These are phyloP conservation scores for Acanthurus leucopareius DNA, from an alignment of 2,797 vertebrate genomes.

Conservation along the genomic window DNA sequence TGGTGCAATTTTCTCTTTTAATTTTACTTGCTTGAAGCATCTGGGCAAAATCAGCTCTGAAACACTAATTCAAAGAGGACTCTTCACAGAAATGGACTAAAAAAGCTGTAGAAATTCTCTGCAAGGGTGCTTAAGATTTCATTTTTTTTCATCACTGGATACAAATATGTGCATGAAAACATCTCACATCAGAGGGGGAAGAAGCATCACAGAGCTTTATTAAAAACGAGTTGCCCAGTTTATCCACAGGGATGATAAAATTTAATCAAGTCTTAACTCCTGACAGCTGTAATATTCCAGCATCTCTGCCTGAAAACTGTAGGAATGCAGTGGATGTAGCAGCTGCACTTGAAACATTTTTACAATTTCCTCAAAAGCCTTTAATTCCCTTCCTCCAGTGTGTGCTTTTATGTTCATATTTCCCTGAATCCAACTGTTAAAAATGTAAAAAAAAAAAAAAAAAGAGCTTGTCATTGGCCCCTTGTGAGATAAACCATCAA, in stretches of 20 bases:
- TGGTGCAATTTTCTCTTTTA: background rate
- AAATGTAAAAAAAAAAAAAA: slow-evolving; percentile 9
- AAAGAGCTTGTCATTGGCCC: slow-evolving; percentile 3
- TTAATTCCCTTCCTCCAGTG: background rate
- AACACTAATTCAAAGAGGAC: background rate
- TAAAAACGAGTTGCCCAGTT: slow-evolving; percentile 2
- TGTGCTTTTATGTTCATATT: slow-evolving; percentile 2
- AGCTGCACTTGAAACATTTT: slow-evolving; percentile 3
- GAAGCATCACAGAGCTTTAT: slow-evolving; percentile 16
- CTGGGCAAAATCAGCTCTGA: background rate
- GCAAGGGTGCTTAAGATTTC: background rate
- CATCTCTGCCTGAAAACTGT: slow-evolving; percentile 5
- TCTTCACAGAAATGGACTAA: background rate
- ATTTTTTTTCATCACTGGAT: background rate
- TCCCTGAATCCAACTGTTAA: too few species aligned
- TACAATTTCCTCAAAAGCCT: slow-evolving; percentile 8
- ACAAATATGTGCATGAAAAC: slow-evolving; percentile 24
- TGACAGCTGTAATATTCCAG: slow-evolving; percentile 13
- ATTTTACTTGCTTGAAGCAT: background rate
- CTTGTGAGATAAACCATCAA: slow-evolving; percentile 32
- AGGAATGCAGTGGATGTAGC: background rate
- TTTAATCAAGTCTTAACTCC: slow-evolving; percentile 21
- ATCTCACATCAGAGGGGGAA: background rate
- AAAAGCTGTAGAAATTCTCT: background rate
- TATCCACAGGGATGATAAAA: slow-evolving; percentile 17